phyloP scores from a whole-genome alignment of 1,140 invertebrate species.

The Goniozus legneri region DNA sequence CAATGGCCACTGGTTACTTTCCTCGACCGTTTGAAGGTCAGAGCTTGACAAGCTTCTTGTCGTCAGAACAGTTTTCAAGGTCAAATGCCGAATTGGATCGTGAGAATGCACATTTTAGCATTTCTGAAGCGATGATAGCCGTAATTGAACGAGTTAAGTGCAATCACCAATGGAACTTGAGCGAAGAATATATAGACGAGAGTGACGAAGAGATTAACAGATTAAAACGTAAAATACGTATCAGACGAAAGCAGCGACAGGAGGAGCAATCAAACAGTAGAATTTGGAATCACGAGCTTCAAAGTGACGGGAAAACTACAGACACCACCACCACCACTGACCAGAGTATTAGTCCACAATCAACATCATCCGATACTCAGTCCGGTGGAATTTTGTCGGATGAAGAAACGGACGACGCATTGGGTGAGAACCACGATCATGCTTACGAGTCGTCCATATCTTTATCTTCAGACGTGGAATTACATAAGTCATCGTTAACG shows the following conservation, averaged over 20 bases:
- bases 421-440: no score
- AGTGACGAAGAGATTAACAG: slow-evolving; percentile 68
- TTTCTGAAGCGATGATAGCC: slow-evolving; percentile 80
- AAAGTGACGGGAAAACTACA: slow-evolving; percentile 59
- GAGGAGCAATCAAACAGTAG: slow-evolving; percentile 48
- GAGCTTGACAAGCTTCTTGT: slow-evolving; percentile 70
- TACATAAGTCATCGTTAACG: slow-evolving; percentile 41
- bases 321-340: slow-evolving; percentile 58
- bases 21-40: slow-evolving; percentile 68
- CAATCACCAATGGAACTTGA: slow-evolving; percentile 43
- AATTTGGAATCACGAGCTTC: slow-evolving; percentile 34
- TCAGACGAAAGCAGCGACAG: slow-evolving; percentile 56
- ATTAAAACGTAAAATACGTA: slow-evolving; percentile 64
- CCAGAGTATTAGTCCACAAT: slow-evolving; percentile 55
- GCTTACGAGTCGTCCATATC: slow-evolving; percentile 46
- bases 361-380: slow-evolving; percentile 51
- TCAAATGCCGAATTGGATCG: slow-evolving; percentile 76
- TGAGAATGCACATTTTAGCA: slow-evolving; percentile 84
- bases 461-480: slow-evolving; percentile 60
- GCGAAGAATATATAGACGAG: slow-evolving; percentile 60
- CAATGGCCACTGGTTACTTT: slow-evolving; percentile 61
- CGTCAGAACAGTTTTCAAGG: slow-evolving; percentile 67
- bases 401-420: slow-evolving; percentile 54
- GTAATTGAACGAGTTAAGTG: slow-evolving; percentile 73
- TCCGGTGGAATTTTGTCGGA: slow-evolving; percentile 56